A percentile compares a stretch with the other conserved stretches of the same genome.
Conservation (phyloP, 1,140 invertebrate genomes). For the Bradynema listronoti region DNA sequence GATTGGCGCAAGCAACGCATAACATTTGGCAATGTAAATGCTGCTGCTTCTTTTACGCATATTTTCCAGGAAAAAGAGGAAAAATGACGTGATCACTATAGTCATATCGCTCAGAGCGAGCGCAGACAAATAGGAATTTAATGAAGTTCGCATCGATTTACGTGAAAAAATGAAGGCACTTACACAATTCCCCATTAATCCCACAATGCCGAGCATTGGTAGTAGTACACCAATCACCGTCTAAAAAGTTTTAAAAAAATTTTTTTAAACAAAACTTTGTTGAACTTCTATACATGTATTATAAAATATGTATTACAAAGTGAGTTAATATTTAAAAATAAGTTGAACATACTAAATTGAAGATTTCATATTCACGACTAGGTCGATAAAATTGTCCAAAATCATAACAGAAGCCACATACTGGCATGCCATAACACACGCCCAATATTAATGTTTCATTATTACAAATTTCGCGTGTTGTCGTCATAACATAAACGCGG, state of each 20-base stretch:
- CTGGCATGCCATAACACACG: constrained; percentile 8
- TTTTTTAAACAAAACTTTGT: background rate
- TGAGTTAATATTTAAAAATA: background rate
- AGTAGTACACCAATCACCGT: constrained; percentile 19
- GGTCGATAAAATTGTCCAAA: background rate
- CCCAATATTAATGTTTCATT: constrained; percentile 12
- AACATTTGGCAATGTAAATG: constrained; percentile 13
- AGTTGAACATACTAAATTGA: constrained; percentile 14
- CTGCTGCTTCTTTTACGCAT: constrained; percentile 16
- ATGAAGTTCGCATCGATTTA: constrained; percentile 20
- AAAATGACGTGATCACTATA: constrained; percentile 22
- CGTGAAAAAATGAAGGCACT: constrained; percentile 23
- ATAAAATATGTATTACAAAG: background rate
- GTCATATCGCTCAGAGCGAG: constrained; percentile 22
- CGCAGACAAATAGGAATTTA: constrained; percentile 19
- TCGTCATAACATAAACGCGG: too few relatives aligned
- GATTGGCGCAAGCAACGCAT: constrained; percentile 12
- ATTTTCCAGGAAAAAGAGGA: constrained; percentile 26
- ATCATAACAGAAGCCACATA: constrained; percentile 20
- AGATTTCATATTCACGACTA: constrained; percentile 12
- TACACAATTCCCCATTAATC: constrained; percentile 18
- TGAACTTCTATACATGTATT: background rate
- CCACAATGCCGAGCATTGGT: constrained; percentile 15
- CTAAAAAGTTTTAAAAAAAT: constrained; percentile 15
- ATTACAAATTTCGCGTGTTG: too few relatives aligned